Evolutionary conservation across 2,113 vertebrate genomes (phyloP).

Genomic region (Megaleporinus macrocephalus): DNA sequence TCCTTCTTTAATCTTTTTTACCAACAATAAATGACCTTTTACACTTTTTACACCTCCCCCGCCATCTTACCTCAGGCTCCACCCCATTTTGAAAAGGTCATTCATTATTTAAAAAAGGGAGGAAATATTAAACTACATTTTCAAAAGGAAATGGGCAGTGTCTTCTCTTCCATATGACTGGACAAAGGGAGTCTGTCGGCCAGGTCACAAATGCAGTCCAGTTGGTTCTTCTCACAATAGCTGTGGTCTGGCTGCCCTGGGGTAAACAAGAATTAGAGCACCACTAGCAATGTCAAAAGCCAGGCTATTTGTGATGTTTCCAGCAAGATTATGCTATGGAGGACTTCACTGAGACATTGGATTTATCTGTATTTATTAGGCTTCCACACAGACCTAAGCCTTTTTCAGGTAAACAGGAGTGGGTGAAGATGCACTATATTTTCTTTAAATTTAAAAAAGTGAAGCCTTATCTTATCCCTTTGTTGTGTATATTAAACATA

Average conservation of each 20-base stretch:
- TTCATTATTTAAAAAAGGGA: not conserved
- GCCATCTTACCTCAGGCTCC: too few relatives aligned
- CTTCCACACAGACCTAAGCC: constrained; percentile 43
- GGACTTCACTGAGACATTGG: constrained; percentile 46
- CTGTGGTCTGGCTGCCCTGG: constrained; percentile 40
- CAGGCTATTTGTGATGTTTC: constrained; percentile 47
- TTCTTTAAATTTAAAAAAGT: constrained; percentile 51
- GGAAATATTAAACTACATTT: constrained; percentile 2
- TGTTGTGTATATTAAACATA: not conserved
- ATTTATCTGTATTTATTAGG: constrained; percentile 50
- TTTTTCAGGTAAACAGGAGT: constrained; percentile 14
- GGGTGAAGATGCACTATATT: constrained; percentile 41
- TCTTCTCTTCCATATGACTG: not conserved
- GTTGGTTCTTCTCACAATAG: constrained; percentile 46
- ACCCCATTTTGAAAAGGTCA: too few relatives aligned
- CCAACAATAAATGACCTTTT: too few relatives aligned
- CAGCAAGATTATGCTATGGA: constrained; percentile 44
- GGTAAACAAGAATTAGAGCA: constrained; percentile 47
- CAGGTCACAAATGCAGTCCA: constrained; percentile 25
- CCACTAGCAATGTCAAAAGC: constrained; percentile 40
- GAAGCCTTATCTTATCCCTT: constrained; percentile 46
- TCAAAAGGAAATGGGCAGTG: constrained; percentile 15
- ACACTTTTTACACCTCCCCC: too few relatives aligned
- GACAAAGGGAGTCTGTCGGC: constrained; percentile 30
- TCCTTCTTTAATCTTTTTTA: too few relatives aligned